Percentiles rank a stretch among this genome's conserved stretches.
phyloP scores from a whole-genome alignment of 2,797 vertebrate species.

The Heliangelus exortis region DNA sequence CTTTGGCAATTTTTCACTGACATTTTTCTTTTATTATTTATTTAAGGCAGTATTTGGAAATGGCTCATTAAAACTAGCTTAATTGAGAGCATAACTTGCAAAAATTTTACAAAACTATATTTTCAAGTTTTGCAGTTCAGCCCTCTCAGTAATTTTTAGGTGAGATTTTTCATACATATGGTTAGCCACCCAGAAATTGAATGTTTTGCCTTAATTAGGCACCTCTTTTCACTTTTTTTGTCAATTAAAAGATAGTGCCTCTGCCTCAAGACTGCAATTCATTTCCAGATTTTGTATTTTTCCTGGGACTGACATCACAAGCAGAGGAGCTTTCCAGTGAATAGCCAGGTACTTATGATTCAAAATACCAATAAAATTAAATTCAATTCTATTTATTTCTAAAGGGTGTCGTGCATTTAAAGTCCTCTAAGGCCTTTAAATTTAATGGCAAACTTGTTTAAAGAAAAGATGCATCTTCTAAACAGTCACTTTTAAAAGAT shows the following conservation, averaged over 20 bases:
- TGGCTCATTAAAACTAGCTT: neutral
- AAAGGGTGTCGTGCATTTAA: neutral
- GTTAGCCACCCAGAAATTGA: neutral
- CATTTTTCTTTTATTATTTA: neutral
- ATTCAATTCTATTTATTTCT: neutral
- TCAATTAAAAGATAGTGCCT: neutral
- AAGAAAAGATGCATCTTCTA: neutral
- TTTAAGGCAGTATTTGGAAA: neutral
- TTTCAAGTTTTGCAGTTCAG: neutral
- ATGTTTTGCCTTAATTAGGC: neutral
- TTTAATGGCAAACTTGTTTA: neutral
- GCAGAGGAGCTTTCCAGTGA: neutral
- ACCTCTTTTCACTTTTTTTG: neutral
- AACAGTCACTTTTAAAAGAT: neutral
- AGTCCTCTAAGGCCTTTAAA: neutral
- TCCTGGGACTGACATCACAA: neutral
- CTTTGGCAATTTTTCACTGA: neutral
- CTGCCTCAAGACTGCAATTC: neutral
- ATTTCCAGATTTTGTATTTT: neutral
- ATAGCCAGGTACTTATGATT: fast-evolving
- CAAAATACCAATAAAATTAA: neutral
- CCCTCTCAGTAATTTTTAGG: neutral
- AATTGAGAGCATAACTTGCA: neutral
- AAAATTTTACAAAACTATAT: neutral
- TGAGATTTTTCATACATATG: neutral